Evolutionary conservation across 2,888 invertebrate species (phyloP), one percentile per base, ranked within the genome.

Genomic region (Kryphioiulus occultus): DNA sequence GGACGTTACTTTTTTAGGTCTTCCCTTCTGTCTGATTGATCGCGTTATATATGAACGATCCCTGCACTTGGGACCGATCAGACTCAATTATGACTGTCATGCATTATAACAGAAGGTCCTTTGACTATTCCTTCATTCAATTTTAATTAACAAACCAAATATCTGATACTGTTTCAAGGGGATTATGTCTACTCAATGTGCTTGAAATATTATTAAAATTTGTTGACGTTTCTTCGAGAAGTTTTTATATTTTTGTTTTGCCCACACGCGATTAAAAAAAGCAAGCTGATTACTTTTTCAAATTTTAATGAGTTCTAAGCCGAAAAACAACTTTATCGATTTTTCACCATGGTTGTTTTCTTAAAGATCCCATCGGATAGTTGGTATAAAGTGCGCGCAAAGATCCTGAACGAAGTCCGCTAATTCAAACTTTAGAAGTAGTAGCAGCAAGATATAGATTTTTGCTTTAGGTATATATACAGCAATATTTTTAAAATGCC

Each of bases 261-360:
- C 68, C 9, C 68, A 68, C 22, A 10, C n/a, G n/a, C 0, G 68
- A 10, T 44, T 10, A 3, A 12, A 44, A n/a, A 7, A 3, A 44
- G 10, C 44, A 1, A 10, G 10, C 68, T 22, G 68, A 22, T 68
- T 68, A 22, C 68, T 68, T 68, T 68, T 68, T 68, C 68, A 68
- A 68, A 68, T 68, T 68, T 68, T 68, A 68, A 68, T 68, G 68
- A 68, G 68, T 68, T 68, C n/a, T 68, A 26, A 68, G n/a, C 68
- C 10, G 68, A 68, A 68, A 68, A 68, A 68, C 68, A 68, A 68
- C 22, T 68, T 68, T 68, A 68, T 68, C 68, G 68, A 68, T 68
- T 68, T 68, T 68, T 68, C 22, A 68, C 22, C 9, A 7, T 7
- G 0, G 68, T 22, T 68, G 68, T 68, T 68, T 68, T 68, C 68